Evolutionary conservation across 1,140 invertebrate genomes (phyloP).

Genomic region (Zaprionus davidi): DNA sequence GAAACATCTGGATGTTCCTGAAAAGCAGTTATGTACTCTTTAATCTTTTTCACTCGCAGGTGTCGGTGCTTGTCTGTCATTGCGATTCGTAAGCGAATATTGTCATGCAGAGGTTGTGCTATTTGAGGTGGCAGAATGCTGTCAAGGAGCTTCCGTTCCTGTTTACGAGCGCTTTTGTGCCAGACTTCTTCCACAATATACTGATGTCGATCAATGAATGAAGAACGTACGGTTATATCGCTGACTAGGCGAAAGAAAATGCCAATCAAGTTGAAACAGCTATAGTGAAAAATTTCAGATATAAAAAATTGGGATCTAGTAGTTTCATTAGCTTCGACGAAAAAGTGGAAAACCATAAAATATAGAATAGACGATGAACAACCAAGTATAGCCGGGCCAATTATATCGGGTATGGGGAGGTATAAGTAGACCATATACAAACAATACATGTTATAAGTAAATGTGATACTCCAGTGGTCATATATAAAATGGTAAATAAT

Average conservation of each 20-base stretch:
- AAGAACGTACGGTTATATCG: conserved; percentile 92
- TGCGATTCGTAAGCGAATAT: conserved; percentile 88
- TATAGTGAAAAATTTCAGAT: conserved; percentile 89
- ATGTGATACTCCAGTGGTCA: not conserved
- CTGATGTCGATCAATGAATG: conserved; percentile 93
- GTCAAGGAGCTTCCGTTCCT: conserved; percentile 93
- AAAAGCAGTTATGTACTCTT: conserved; percentile 91
- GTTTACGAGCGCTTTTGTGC: conserved; percentile 91
- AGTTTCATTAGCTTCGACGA: no score
- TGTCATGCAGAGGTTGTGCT: conserved; percentile 90
- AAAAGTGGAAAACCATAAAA: no score
- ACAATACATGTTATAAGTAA: conserved; percentile 10
- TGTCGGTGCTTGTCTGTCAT: conserved; percentile 58
- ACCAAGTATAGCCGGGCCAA: conserved; percentile 6
- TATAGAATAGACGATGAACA: not conserved
- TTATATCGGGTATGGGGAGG: conserved; percentile 13
- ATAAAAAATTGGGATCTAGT: not conserved
- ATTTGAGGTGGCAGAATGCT: conserved; percentile 95
- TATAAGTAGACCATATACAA: conserved; percentile 16
- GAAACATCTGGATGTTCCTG: conserved; percentile 94
- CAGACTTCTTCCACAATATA: conserved; percentile 94
- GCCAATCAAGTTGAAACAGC: conserved; percentile 92
- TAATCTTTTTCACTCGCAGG: conserved; percentile 34
- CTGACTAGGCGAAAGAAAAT: conserved; percentile 93
- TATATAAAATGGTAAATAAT: not conserved